These are phyloP conservation scores for Candidula unifasciata DNA, from an alignment of 2,888 invertebrate genomes.

Conservation along the genomic window DNA sequence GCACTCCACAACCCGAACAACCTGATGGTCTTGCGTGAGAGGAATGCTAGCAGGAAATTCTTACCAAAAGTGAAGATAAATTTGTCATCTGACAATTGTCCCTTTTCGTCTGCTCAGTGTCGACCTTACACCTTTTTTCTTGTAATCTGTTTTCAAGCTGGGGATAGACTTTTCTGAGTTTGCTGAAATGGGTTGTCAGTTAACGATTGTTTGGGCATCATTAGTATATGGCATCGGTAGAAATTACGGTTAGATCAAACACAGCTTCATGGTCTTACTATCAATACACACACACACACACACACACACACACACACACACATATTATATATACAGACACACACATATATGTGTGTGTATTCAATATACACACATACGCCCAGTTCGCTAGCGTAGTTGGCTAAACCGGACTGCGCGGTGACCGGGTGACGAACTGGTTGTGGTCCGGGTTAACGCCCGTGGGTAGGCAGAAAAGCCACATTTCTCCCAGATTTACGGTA, in stretches of 20 bases:
- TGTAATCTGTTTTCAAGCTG: not conserved
- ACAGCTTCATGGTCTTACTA: not conserved
- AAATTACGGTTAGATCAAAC: too few species aligned
- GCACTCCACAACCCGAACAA: constrained; percentile 21
- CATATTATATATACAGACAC: too few species aligned
- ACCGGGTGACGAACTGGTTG: too few species aligned
- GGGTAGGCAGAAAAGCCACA: too few species aligned
- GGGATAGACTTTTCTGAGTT: constrained; percentile 6
- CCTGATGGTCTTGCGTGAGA: constrained; percentile 38
- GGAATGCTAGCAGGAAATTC: constrained; percentile 41
- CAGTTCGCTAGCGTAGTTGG: too few species aligned
- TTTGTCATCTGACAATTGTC: constrained; percentile 33
- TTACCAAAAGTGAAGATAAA: constrained; percentile 38
- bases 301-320: not conserved
- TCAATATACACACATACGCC: too few species aligned
- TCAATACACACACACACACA: not conserved
- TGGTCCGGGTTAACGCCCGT: too few species aligned
- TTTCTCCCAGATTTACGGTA: too few species aligned
- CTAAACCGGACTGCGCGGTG: too few species aligned
- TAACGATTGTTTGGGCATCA: too few species aligned
- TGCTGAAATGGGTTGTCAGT: not conserved
- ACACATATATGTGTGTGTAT: too few species aligned
- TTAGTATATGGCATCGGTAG: too few species aligned
- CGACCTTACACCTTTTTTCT: not conserved
- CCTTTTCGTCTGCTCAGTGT: constrained; percentile 14